Percentiles rank a stretch among this genome's conserved stretches.
Evolutionary conservation across 2,797 vertebrate species (phyloP).

Genomic region (Rhinichthys osculus): DNA sequence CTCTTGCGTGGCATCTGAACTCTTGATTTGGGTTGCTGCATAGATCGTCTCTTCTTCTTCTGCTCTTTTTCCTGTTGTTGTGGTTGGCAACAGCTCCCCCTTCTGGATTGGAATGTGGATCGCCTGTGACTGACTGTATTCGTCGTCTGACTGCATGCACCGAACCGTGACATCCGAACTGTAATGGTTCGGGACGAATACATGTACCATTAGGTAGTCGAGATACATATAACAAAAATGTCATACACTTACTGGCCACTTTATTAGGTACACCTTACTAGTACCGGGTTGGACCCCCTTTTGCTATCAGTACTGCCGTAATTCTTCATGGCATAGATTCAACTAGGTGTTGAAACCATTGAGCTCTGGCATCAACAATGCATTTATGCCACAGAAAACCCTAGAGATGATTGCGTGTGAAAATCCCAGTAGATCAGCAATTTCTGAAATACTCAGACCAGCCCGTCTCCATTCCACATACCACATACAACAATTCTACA

Average conservation of each 20-base stretch:
- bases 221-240: neutral
- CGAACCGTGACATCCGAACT: no score
- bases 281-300: neutral
- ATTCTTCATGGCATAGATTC: neutral
- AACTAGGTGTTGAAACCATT: neutral
- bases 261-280: neutral
- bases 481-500: neutral
- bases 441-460: neutral
- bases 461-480: neutral
- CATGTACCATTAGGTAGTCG: no score
- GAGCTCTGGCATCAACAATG: conserved; percentile 61
- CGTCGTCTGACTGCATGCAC: no score
- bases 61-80: no score
- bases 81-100: no score
- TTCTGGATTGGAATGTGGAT: no score
- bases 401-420: neutral
- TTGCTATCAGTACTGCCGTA: no score
- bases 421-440: neutral
- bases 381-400: conserved; percentile 24
- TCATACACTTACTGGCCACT: neutral
- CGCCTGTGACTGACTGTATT: no score
- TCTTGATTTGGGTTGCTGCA: no score
- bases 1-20: no score
- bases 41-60: no score
- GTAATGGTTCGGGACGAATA: no score